Base-by-base conservation (phyloP, 2,888 invertebrate genomes). In the Napeogenes sylphis region DNA sequence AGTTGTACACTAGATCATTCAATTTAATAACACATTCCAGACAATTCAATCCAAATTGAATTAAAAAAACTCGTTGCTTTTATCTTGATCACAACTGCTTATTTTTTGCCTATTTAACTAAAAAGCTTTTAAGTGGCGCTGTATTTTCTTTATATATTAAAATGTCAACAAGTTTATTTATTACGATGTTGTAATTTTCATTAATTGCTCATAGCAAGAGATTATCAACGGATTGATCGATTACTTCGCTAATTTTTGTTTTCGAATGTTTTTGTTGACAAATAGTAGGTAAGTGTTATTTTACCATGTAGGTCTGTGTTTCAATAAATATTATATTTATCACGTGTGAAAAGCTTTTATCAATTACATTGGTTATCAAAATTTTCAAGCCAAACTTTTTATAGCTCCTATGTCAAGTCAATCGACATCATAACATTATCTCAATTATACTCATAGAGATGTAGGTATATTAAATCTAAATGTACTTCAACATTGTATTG, bases 81-180 rank as follows among this genome's bases (percentile, higher is more conserved):
- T 46, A 32, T 51, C 42, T 30, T 30, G 51, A 51, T 57, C 8
- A 53, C 33, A 62, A 53, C 59, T 56, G 45, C 55, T 32, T 33
- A 35, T 30, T 45, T 59, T 65, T 65, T 59, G 61, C 59, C 56
- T 58, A 57, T 56, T 64, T 62, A 51, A 35, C 56, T 14, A 58
- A 60, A 59, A 51, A 12, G 53, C 58, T 59, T 55, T 56, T 56
- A 53, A 61, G 35, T 58, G 62, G 53, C 64, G 59, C 64, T 59
- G 35, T 51, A n/a, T 51, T 51, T 51, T 30, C 51, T 51, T 51
- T 46, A 54, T 45, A 13, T 42, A 54, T 59, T 55, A 21, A 59
- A 62, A 65, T 62, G 62, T 62, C 62, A 62, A 62, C 61, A 21
- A 47, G 56, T 59, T 59, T 45, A 59, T 62, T 65, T 65, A 56